Base-by-base conservation (phyloP, 2,888 invertebrate genomes). In the Drosophila nigricruria region DNA sequence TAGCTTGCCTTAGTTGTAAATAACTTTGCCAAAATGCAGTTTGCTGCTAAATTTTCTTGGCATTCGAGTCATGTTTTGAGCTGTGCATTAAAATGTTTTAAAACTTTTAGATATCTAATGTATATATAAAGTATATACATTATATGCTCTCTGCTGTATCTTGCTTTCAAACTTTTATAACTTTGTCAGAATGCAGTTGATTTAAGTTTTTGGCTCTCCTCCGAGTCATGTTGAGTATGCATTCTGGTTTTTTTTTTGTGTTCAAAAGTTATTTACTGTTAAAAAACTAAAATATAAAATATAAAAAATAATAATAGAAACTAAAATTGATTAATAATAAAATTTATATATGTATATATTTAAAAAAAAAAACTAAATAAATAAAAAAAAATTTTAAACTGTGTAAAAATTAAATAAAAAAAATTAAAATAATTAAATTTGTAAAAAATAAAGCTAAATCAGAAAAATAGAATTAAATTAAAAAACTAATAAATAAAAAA, bases 131-230 rank as follows among this genome's bases (percentile, higher is more conserved):
- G 12, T 9, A 10, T 27, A 27, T 47, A 47, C 4, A n/a, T 5
- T 8, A n/a, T n/a, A n/a, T n/a, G n/a, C n/a, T n/a, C n/a, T 2
- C n/a, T 12, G 3, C 27, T 27, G 5, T 12, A 12, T 30, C 6
- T 27, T 30, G 18, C 27, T 12, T 30, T 30, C 5, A 18, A 49
- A 49, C 18, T 49, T 49, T 49, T 18, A 3, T 10, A 47, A 30
- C 18, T 47, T 49, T 30, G 30, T 18, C 49, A 20, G 20, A 30
- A 32, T 49, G 49, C 49, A 49, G 49, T 32, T 49, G 49, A 14
- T 49, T 49, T 8, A 3, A 32, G 14, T 18, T 32, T 14, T 49
- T 32, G 18, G 32, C 32, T 49, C 18, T 30, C 14, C 6, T 3
- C 30, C 14, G 18, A 3, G 3, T 30, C 18, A 32, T 8, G 6